Percentiles rank a stretch among this genome's conserved stretches.
Evolutionary conservation across 2,113 vertebrate species (phyloP).

Genomic region (Pomatostomus ruficeps): DNA sequence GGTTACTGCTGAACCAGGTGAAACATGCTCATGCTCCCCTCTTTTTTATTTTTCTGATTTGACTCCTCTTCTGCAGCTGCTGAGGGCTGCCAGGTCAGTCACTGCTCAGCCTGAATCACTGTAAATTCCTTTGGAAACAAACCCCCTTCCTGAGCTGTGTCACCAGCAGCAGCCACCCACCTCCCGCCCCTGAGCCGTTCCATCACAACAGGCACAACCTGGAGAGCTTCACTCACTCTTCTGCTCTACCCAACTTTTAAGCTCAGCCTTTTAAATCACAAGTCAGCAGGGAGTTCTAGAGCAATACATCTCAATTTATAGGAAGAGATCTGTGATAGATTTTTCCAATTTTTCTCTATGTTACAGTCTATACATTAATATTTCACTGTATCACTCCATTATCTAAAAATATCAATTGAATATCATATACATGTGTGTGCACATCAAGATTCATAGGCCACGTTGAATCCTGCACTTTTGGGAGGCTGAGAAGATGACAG

Average conservation of each 20-base stretch:
- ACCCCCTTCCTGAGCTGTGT: background rate
- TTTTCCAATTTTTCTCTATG: background rate
- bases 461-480: background rate
- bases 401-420: background rate
- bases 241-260: background rate
- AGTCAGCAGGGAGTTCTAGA: background rate
- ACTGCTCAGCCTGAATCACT: background rate
- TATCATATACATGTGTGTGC: background rate
- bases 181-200: background rate
- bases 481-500: background rate
- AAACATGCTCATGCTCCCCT: background rate
- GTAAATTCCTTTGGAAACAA: background rate
- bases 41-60: background rate
- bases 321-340: background rate
- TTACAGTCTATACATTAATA: background rate
- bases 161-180: background rate
- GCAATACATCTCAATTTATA: background rate
- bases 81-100: background rate
- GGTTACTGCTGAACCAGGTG: background rate
- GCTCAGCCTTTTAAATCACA: background rate
- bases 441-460: background rate
- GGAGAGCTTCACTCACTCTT: background rate
- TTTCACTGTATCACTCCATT: background rate
- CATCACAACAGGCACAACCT: background rate
- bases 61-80: background rate